These are phyloP conservation scores for Rhyacophila evoluta DNA, from an alignment of 2,888 invertebrate genomes.

Conservation along the genomic window DNA sequence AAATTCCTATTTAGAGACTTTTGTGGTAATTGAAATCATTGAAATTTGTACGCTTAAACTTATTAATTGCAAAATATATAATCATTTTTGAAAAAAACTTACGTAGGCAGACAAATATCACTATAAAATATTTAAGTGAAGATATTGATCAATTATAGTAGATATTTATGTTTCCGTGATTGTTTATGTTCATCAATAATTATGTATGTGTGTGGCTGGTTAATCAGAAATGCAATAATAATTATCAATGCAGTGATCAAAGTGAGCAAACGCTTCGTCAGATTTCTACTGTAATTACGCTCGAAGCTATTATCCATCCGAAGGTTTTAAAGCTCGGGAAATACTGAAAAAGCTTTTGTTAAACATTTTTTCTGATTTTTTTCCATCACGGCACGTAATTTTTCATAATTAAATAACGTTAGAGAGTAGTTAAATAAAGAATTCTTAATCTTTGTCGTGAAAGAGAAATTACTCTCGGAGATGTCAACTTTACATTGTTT, in stretches of 20 bases:
- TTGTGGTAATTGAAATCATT: too few species aligned
- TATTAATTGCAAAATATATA: too few species aligned
- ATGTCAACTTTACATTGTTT: background rate
- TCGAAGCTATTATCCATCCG: background rate
- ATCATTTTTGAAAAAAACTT: too few species aligned
- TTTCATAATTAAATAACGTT: background rate
- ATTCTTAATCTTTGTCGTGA: background rate
- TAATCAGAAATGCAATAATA: background rate
- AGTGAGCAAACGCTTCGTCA: background rate
- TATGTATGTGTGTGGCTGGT: too few species aligned
- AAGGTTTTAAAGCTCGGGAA: background rate
- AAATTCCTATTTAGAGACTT: too few species aligned
- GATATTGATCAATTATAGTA: too few species aligned
- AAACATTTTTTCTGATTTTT: background rate
- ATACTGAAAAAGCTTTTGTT: constrained; percentile 1
- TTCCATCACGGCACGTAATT: background rate
- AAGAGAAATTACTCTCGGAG: background rate
- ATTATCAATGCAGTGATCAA: background rate
- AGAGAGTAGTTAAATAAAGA: background rate
- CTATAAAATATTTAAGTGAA: too few species aligned
- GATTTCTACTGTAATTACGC: background rate
- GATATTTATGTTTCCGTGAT: too few species aligned
- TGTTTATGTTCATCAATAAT: too few species aligned
- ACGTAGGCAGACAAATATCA: too few species aligned
- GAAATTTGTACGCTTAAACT: too few species aligned